A percentile compares a stretch with the other conserved stretches of the same genome.
These are phyloP conservation scores for Acanthiza pusilla DNA, from an alignment of 2,797 vertebrate genomes.

Conservation along the genomic window DNA sequence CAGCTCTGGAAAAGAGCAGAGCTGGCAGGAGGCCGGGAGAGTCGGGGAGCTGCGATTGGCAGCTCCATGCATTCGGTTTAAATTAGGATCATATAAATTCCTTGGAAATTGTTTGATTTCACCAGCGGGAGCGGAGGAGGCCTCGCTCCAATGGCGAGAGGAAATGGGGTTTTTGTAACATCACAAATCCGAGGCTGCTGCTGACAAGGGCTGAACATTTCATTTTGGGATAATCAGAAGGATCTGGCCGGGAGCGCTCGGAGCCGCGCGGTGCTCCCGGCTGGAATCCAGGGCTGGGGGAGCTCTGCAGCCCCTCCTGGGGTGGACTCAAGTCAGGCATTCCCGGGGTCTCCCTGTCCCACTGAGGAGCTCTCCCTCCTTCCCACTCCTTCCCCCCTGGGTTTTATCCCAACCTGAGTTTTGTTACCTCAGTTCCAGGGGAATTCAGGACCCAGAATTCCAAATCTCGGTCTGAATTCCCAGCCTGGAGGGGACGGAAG, in stretches of 20 bases:
- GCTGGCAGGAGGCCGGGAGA: conserved; percentile 17
- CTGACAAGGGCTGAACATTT: conserved; percentile 18
- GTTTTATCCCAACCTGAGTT: neutral
- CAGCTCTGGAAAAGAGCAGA: neutral
- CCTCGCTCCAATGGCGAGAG: neutral
- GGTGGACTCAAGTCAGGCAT: neutral
- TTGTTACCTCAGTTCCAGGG: conserved; percentile 6
- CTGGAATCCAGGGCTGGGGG: neutral
- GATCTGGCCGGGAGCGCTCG: neutral
- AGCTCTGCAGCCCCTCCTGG: neutral
- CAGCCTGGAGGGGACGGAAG: neutral
- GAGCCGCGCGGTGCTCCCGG: neutral
- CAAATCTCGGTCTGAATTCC: neutral
- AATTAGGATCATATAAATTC: conserved; percentile 46
- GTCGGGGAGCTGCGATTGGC: neutral
- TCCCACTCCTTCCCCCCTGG: neutral
- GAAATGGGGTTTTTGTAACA: conserved; percentile 26
- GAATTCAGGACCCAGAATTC: neutral
- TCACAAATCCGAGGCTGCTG: neutral
- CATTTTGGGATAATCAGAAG: conserved; percentile 16
- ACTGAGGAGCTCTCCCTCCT: no score
- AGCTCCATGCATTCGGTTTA: conserved; percentile 1
- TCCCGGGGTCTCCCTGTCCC: neutral
- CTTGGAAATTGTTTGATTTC: conserved; percentile 42
- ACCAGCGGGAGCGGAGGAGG: neutral